Conservation (phyloP, 1,140 invertebrate species). For the Drosophila aff. region DNA sequence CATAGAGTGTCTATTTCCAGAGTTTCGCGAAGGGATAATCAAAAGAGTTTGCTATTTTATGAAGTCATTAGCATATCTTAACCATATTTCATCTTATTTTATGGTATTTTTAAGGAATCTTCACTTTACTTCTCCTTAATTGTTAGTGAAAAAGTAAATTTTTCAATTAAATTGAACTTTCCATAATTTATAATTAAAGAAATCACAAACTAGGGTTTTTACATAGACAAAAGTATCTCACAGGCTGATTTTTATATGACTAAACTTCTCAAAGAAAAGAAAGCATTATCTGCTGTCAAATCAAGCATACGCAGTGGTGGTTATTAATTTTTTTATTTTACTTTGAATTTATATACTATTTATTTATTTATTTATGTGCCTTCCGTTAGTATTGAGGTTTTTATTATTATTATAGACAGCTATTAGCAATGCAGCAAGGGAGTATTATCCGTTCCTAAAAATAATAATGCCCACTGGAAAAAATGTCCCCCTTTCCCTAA, state of each 20-base stretch:
- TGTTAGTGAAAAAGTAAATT: too few relatives aligned
- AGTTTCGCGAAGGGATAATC: not conserved
- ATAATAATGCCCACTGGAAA: too few relatives aligned
- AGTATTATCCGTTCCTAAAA: too few relatives aligned
- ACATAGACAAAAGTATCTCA: not conserved
- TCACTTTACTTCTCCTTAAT: too few relatives aligned
- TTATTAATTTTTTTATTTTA: not conserved
- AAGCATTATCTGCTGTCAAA: not conserved
- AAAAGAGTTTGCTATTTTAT: too few relatives aligned
- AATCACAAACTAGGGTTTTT: not conserved
- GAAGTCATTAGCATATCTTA: too few relatives aligned
- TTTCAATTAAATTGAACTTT: not conserved
- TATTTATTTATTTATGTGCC: too few relatives aligned
- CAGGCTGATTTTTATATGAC: not conserved
- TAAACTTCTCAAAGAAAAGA: not conserved
- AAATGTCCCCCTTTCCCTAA: too few relatives aligned
- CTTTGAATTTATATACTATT: not conserved
- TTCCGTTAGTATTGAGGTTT: too few relatives aligned
- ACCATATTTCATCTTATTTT: too few relatives aligned
- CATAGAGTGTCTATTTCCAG: not conserved
- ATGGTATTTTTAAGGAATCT: too few relatives aligned
- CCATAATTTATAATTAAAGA: not conserved
- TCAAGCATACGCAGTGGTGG: slow-evolving; percentile 4
- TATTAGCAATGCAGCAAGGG: not conserved
- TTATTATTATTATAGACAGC: not conserved